Percentiles rank a stretch among this genome's conserved stretches.
Evolutionary conservation across 92 coral and sea anemone species (phyloP).

Genomic region (Paramuricea clavata): DNA sequence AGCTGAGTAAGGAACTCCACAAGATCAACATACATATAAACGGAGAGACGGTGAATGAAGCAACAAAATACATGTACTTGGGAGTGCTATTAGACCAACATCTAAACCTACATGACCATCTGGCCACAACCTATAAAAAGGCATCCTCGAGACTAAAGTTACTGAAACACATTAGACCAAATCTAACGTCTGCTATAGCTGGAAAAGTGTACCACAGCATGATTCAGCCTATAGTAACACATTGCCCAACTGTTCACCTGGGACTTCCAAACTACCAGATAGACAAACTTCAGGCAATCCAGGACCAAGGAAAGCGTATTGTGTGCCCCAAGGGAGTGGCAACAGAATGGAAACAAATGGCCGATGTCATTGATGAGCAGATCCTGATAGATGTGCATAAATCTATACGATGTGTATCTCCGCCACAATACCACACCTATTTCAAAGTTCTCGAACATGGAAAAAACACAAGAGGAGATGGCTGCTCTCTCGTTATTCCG

Average conservation of each 20-base stretch:
- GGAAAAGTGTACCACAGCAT: constrained; percentile 18
- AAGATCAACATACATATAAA: background rate
- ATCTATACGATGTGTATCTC: background rate
- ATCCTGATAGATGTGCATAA: background rate
- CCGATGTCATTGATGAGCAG: too few relatives aligned
- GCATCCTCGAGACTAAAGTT: constrained; percentile 21
- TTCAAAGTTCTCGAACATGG: constrained; percentile 1
- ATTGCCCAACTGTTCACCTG: background rate
- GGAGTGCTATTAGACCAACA: constrained; percentile 7
- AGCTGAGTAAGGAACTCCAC: background rate
- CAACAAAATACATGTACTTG: background rate
- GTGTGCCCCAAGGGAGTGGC: too few relatives aligned
- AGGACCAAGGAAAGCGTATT: too few relatives aligned
- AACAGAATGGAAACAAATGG: too few relatives aligned
- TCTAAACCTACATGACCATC: background rate
- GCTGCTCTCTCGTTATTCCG: background rate
- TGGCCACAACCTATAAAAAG: constrained; percentile 1
- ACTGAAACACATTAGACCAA: background rate
- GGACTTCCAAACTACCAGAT: too few relatives aligned
- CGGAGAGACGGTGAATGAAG: background rate
- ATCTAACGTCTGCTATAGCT: background rate
- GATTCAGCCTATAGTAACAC: background rate
- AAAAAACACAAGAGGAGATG: background rate
- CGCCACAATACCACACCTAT: background rate
- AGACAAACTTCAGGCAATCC: too few relatives aligned